These are phyloP conservation scores for Odontocerum albicorne DNA, from an alignment of 2,888 invertebrate genomes.

Conservation along the genomic window DNA sequence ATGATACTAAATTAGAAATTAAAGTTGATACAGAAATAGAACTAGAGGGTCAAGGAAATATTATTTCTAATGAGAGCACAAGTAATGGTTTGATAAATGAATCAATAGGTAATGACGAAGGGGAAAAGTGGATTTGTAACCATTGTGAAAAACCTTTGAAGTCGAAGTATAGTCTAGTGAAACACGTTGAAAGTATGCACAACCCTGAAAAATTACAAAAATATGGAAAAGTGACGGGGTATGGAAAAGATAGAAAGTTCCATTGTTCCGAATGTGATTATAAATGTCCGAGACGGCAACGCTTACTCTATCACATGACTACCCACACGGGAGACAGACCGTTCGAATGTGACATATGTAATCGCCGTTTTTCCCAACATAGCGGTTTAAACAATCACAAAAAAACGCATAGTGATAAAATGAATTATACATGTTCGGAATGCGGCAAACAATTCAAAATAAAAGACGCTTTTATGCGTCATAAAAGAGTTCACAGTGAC, in stretches of 20 bases:
- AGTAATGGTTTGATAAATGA: too few relatives aligned
- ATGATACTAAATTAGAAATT: neutral
- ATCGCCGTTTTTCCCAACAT: conserved; percentile 51
- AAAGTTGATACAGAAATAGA: neutral
- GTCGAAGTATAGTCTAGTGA: neutral
- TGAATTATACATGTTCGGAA: conserved; percentile 48
- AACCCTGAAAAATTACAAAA: neutral
- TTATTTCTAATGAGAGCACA: too few relatives aligned
- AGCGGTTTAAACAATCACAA: conserved; percentile 50
- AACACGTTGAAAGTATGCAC: conserved; percentile 4
- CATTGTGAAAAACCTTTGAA: neutral
- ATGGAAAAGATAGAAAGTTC: conserved; percentile 46
- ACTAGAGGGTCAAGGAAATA: neutral
- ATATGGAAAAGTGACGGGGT: conserved; percentile 41
- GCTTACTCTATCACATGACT: conserved; percentile 50
- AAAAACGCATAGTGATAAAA: conserved; percentile 49
- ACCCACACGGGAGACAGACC: conserved; percentile 52
- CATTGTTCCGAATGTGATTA: conserved; percentile 52
- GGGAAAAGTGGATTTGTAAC: neutral
- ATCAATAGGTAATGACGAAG: too few relatives aligned
- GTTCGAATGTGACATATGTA: conserved; percentile 50
- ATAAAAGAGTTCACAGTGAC: conserved; percentile 47
- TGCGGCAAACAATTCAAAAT: conserved; percentile 58
- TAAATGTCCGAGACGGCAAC: conserved; percentile 52
- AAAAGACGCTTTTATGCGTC: conserved; percentile 50